Evolutionary conservation across 1,140 invertebrate species (phyloP).

Genomic region (Campoletis sonorensis): DNA sequence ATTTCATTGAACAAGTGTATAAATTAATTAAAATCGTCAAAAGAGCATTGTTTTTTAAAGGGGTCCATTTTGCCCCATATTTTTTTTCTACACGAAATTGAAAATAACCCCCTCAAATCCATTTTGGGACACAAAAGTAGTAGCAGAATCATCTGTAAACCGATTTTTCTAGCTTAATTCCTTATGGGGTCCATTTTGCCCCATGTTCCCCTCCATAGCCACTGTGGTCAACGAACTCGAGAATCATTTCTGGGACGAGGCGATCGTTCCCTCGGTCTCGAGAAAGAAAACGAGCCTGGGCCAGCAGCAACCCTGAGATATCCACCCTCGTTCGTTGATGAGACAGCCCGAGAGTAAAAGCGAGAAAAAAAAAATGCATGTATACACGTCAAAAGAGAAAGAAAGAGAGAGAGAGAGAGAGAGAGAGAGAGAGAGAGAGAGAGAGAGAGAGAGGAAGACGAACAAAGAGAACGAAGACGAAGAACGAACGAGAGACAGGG

Average conservation of each 20-base stretch:
- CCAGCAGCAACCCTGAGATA: not conserved
- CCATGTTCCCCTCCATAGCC: too few species aligned
- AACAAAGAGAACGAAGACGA: not conserved
- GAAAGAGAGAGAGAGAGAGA: not conserved
- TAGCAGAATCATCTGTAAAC: too few species aligned
- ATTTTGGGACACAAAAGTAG: too few species aligned
- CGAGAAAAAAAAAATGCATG: constrained; percentile 29
- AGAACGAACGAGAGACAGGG: not conserved
- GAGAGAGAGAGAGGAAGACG: too few species aligned
- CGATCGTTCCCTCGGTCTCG: constrained; percentile 22
- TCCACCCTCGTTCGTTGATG: constrained; percentile 24
- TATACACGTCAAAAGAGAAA: not conserved
- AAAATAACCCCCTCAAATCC: too few species aligned
- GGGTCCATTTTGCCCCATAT: too few species aligned
- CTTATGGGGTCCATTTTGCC: too few species aligned
- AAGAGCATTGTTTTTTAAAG: too few species aligned
- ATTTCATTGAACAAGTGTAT: too few species aligned
- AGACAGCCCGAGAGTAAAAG: constrained; percentile 47
- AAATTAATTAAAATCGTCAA: too few species aligned
- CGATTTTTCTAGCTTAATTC: too few species aligned
- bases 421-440: not conserved
- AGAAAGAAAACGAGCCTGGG: constrained; percentile 24
- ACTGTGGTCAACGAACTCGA: constrained; percentile 21
- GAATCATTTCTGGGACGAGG: not conserved
- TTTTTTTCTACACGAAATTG: too few species aligned